Evolutionary conservation across 2,113 vertebrate genomes (phyloP).

Genomic region (Antechinus flavipes): DNA sequence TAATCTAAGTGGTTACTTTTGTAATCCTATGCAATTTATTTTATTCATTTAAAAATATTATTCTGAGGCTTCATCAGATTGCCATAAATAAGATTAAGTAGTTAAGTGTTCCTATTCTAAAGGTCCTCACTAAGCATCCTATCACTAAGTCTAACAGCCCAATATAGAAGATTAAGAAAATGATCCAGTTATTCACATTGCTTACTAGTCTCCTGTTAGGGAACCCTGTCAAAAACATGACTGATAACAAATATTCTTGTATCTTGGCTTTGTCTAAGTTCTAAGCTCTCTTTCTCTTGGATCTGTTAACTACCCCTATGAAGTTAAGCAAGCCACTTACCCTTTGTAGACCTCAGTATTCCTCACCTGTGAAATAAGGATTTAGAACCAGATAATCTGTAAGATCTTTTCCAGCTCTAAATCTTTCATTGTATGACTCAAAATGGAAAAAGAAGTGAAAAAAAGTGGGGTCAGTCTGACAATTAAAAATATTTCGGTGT

Average conservation of each 20-base stretch:
- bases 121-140: not conserved
- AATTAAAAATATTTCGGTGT: not conserved
- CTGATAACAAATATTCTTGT: not conserved
- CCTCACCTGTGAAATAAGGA: not conserved
- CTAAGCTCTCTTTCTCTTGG: not conserved
- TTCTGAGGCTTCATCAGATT: not conserved
- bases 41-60: not conserved
- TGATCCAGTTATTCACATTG: not conserved
- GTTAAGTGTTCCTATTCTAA: not conserved
- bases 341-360: not conserved
- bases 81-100: not conserved
- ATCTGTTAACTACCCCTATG: not conserved
- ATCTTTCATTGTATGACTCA: not conserved
- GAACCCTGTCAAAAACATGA: not conserved
- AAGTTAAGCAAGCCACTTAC: not conserved
- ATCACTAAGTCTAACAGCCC: not conserved
- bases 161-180: not conserved
- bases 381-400: not conserved
- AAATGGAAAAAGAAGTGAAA: not conserved
- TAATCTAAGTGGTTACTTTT: not conserved
- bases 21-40: not conserved
- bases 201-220: not conserved
- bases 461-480: not conserved
- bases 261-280: not conserved
- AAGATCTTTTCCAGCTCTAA: not conserved